phyloP scores from a whole-genome alignment of 1,140 invertebrate species.

The Ruditapes philippinarum region DNA sequence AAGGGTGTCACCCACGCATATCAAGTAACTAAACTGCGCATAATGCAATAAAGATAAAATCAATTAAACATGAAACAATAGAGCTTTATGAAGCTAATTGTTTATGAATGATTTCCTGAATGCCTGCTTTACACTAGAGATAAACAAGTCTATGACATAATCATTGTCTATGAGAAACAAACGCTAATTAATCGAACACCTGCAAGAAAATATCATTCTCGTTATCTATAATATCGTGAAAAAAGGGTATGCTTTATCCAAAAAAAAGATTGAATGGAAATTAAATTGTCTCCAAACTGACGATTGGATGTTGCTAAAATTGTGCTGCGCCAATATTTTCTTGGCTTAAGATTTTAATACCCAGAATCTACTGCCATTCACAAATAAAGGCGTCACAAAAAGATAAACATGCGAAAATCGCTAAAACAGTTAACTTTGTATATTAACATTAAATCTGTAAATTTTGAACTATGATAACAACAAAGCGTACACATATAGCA shows the following conservation, averaged over 20 bases:
- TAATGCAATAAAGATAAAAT: conserved; percentile 56
- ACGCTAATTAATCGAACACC: conserved; percentile 45
- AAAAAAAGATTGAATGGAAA: neutral
- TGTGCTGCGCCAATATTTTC: too few species aligned
- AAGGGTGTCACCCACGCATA: conserved; percentile 47
- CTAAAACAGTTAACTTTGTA: too few species aligned
- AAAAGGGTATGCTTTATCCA: neutral
- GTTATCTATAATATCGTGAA: conserved; percentile 19
- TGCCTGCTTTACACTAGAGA: conserved; percentile 25
- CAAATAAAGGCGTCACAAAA: too few species aligned
- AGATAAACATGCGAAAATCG: too few species aligned
- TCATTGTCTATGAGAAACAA: conserved; percentile 40
- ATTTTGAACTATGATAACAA: too few species aligned
- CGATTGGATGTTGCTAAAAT: neutral
- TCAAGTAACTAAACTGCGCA: conserved; percentile 35
- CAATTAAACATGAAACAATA: conserved; percentile 52
- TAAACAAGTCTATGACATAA: conserved; percentile 42
- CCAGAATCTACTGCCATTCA: too few species aligned
- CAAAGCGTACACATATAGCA: too few species aligned
- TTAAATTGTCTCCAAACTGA: neutral
- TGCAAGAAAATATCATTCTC: neutral
- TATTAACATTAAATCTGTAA: too few species aligned
- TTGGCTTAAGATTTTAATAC: too few species aligned
- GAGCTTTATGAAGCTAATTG: conserved; percentile 36
- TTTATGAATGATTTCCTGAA: conserved; percentile 28